phyloP scores from a whole-genome alignment of 2,797 vertebrate species.

The Taenioides sp. region DNA sequence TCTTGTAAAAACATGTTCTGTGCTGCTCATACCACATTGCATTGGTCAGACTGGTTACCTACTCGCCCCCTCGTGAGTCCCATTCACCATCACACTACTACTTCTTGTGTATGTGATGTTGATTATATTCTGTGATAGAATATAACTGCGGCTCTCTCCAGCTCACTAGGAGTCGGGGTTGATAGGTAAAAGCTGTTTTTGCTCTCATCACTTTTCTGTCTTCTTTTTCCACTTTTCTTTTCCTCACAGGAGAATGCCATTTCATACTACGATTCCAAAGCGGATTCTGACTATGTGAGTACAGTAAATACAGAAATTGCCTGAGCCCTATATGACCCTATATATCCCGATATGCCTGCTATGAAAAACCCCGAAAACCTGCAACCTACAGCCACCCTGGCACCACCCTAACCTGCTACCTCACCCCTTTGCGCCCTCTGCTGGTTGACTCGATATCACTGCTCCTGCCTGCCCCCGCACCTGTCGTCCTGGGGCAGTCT shows the following conservation, averaged over 20 bases:
- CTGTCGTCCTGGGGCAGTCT: constrained; percentile 47
- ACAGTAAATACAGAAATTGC: constrained; percentile 49
- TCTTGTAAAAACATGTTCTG: constrained; percentile 46
- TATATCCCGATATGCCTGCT: constrained; percentile 45
- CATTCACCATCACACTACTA: constrained; percentile 74
- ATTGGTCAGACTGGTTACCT: constrained; percentile 38
- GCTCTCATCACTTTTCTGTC: constrained; percentile 60
- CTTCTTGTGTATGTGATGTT: constrained; percentile 75
- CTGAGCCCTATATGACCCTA: constrained; percentile 25
- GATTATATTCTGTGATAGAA: constrained; percentile 80
- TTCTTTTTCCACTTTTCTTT: constrained; percentile 72
- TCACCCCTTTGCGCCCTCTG: constrained; percentile 7
- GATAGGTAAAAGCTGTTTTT: constrained; percentile 68
- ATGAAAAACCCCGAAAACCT: constrained; percentile 27
- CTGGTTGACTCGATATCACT: not conserved
- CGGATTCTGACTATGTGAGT: constrained; percentile 94
- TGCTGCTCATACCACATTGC: constrained; percentile 39
- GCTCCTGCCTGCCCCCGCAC: constrained; percentile 1
- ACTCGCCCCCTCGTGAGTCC: constrained; percentile 48
- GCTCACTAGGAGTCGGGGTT: constrained; percentile 55
- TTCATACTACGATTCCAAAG: constrained; percentile 96
- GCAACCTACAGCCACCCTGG: constrained; percentile 15
- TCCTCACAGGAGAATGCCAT: constrained; percentile 90
- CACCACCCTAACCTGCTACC: constrained; percentile 48
- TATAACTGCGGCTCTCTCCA: constrained; percentile 73